phyloP scores from a whole-genome alignment of 2,797 vertebrate genomes.

The Morus bassanus region DNA sequence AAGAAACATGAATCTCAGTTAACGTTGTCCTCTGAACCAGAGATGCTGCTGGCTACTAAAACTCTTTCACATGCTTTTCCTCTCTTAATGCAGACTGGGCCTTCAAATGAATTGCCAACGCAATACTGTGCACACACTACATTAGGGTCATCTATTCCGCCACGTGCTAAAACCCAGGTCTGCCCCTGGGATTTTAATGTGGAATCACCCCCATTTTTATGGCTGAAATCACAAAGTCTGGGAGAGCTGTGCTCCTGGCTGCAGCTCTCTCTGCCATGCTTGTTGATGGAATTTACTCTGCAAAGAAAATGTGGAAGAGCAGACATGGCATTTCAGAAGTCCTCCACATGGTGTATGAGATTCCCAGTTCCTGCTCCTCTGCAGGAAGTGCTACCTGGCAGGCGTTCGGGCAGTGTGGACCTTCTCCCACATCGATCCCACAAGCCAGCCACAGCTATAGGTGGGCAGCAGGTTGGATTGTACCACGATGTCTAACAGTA shows the following conservation, averaged over 20 bases:
- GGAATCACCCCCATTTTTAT: background rate
- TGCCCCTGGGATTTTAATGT: background rate
- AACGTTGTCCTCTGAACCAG: background rate
- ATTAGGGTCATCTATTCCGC: background rate
- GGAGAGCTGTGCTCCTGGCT: background rate
- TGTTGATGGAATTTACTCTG: background rate
- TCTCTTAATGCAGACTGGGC: background rate
- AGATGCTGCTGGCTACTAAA: background rate
- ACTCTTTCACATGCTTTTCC: background rate
- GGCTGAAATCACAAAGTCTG: background rate
- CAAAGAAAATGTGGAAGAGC: background rate
- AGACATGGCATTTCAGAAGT: background rate
- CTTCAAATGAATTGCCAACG: background rate
- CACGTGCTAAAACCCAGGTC: background rate
- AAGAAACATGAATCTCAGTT: background rate
- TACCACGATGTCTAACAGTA: accelerated
- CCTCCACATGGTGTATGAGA: background rate
- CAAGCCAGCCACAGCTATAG: background rate
- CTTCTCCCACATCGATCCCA: background rate
- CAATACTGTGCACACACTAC: background rate
- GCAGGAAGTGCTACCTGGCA: background rate
- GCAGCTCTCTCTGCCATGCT: background rate
- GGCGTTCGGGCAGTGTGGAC: background rate
- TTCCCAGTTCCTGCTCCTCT: background rate
- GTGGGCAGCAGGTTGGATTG: background rate